A percentile compares a stretch with the other conserved stretches of the same genome.
phyloP scores from a whole-genome alignment of 2,797 vertebrate genomes.

The Hirundo rustica region DNA sequence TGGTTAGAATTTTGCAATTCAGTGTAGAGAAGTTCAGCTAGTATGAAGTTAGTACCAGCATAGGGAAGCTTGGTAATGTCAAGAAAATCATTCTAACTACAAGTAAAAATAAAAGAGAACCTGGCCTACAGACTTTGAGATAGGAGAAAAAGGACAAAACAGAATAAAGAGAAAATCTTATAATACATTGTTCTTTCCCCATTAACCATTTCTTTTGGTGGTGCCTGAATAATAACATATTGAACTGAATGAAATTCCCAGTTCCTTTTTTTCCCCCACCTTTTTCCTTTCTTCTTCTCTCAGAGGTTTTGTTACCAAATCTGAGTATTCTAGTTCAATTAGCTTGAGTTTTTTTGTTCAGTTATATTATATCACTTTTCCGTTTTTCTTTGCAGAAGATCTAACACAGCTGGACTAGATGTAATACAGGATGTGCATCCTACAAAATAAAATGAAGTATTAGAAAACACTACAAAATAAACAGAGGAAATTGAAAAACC shows the following conservation, averaged over 20 bases:
- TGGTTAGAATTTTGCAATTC: background rate
- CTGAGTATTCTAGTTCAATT: background rate
- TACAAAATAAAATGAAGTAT: background rate
- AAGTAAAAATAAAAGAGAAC: background rate
- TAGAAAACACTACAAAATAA: background rate
- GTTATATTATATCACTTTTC: conserved; percentile 15
- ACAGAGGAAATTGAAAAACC: background rate
- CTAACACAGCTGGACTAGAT: background rate
- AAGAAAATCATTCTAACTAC: background rate
- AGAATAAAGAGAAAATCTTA: background rate
- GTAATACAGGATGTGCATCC: background rate
- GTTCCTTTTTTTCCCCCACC: background rate
- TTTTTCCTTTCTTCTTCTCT: background rate
- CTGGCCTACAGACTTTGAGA: background rate
- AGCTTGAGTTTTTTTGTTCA: conserved; percentile 17
- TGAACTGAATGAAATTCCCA: background rate
- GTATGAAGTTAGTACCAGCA: background rate
- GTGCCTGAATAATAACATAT: background rate
- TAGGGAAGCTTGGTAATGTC: background rate
- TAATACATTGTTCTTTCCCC: conserved; percentile 7
- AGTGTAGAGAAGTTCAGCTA: background rate
- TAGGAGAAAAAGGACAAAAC: background rate
- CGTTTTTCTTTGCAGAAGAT: background rate
- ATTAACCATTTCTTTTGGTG: conserved; percentile 43
- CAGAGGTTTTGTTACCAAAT: conserved; percentile 18